Evolutionary conservation across 2,888 invertebrate species (phyloP).

Genomic region (Chirona hameri): DNA sequence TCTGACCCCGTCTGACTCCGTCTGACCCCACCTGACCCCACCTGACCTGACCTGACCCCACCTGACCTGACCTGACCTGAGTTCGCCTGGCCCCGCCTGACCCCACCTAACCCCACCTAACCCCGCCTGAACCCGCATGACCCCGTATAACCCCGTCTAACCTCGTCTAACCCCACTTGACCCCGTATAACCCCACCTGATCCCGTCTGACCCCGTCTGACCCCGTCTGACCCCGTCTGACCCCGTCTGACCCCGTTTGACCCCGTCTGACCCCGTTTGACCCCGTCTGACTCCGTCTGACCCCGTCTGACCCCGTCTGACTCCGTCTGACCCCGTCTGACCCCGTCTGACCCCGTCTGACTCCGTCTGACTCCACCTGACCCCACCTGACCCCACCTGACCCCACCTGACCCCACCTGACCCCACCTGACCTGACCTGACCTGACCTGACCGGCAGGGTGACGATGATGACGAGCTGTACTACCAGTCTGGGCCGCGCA

Average conservation of each 20-base stretch:
- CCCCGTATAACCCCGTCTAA: neutral
- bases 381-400: too few relatives aligned
- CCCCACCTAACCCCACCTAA: too few relatives aligned
- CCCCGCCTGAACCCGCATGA: too few relatives aligned
- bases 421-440: neutral
- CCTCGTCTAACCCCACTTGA: neutral
- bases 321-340: too few relatives aligned
- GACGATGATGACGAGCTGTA: slow-evolving; percentile 26
- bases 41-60: too few relatives aligned
- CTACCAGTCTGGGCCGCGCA: slow-evolving; percentile 86
- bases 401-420: neutral
- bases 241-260: neutral
- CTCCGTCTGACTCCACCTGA: neutral
- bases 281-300: neutral
- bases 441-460: neutral
- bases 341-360: too few relatives aligned
- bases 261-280: too few relatives aligned
- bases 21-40: neutral
- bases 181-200: too few relatives aligned
- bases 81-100: neutral
- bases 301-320: neutral
- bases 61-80: too few relatives aligned
- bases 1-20: too few relatives aligned
- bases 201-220: too few relatives aligned
- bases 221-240: neutral